These are phyloP conservation scores for Lutjanus argentimaculatus DNA, from an alignment of 2,797 vertebrate genomes.

Conservation along the genomic window DNA sequence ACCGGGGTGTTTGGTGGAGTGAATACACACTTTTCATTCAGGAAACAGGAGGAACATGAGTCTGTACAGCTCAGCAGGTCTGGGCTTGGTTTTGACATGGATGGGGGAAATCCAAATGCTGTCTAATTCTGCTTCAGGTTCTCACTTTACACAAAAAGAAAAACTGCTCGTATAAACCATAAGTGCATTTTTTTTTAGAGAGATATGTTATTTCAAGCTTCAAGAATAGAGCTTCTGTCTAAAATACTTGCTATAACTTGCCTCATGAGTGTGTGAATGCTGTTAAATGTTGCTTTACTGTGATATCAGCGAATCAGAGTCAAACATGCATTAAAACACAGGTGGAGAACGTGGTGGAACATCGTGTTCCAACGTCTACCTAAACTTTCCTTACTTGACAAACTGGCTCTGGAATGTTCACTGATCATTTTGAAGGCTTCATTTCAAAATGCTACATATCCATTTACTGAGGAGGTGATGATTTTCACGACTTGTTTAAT, in stretches of 20 bases:
- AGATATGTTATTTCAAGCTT: background rate
- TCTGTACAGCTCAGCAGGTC: constrained; percentile 48
- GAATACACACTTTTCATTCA: constrained; percentile 29
- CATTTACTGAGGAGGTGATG: background rate
- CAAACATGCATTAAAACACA: constrained; percentile 14
- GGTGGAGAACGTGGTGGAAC: background rate
- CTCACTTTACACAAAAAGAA: background rate
- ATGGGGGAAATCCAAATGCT: constrained; percentile 72
- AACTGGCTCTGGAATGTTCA: background rate
- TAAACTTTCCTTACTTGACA: background rate
- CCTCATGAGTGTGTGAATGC: constrained; percentile 3
- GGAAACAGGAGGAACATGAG: constrained; percentile 24
- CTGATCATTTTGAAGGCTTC: background rate
- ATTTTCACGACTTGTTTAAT: background rate
- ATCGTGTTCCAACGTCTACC: background rate
- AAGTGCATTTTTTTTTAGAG: constrained; percentile 40
- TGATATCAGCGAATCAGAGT: constrained; percentile 16
- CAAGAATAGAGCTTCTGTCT: constrained; percentile 8
- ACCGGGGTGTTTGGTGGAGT: constrained; percentile 4
- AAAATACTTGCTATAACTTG: background rate
- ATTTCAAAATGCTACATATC: constrained; percentile 29
- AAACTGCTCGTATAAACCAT: constrained; percentile 10
- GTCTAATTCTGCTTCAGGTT: constrained; percentile 59
- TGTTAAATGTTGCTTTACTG: constrained; percentile 34
- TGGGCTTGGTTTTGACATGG: constrained; percentile 36